Conservation (phyloP, 2,113 vertebrate species). For the Nettapus auritus region DNA sequence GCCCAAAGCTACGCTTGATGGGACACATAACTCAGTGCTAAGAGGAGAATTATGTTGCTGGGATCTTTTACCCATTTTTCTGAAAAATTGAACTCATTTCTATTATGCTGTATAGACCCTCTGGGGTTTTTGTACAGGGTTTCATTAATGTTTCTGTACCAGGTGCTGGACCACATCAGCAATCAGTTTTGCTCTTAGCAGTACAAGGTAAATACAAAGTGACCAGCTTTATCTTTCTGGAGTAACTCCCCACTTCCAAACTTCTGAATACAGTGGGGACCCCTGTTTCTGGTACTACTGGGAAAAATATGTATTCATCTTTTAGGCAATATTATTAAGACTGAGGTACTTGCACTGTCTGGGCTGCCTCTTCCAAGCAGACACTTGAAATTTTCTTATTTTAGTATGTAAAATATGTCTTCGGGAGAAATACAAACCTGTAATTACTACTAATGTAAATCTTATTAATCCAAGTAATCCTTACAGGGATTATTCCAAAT, state of each 20-base stretch:
- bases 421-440: neutral
- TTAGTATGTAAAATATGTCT: neutral
- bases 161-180: neutral
- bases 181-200: neutral
- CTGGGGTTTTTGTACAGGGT: neutral
- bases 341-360: neutral
- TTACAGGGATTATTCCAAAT: neutral
- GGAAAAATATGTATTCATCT: neutral
- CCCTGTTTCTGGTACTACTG: neutral
- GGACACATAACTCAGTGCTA: slow-evolving; percentile 30
- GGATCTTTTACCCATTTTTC: neutral
- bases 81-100: neutral
- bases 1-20: slow-evolving; percentile 4
- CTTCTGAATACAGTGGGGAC: neutral
- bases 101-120: neutral
- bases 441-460: neutral
- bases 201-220: neutral
- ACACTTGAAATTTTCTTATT: neutral
- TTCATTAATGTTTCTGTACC: neutral
- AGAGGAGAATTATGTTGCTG: neutral
- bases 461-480: neutral
- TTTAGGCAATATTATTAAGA: neutral
- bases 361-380: neutral
- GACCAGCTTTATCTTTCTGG: neutral
- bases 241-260: neutral